Percentiles rank a stretch among this genome's conserved stretches.
phyloP scores from a whole-genome alignment of 1,140 invertebrate genomes.

The Pectinophora gossypiella region DNA sequence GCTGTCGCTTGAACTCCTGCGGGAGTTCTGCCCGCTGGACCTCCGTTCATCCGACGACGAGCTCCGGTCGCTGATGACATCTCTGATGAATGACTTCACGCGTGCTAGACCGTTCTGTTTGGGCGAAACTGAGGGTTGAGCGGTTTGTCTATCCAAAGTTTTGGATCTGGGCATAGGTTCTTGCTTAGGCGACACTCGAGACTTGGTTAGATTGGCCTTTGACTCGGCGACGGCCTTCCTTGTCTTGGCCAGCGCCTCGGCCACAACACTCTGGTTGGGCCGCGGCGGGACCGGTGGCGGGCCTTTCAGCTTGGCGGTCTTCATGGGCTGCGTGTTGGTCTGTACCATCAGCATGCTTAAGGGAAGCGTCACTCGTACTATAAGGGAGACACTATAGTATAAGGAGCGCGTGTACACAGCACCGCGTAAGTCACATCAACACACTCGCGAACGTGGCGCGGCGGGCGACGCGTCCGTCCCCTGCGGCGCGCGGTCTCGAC shows the following conservation, averaged over 20 bases:
- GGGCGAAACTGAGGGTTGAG: slow-evolving; percentile 68
- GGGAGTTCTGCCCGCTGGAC: slow-evolving; percentile 63
- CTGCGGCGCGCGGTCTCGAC: slow-evolving; percentile 43
- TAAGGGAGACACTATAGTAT: slow-evolving; percentile 65
- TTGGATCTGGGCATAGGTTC: slow-evolving; percentile 57
- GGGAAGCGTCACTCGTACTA: slow-evolving; percentile 62
- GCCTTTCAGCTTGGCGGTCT: slow-evolving; percentile 69
- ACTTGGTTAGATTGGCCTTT: slow-evolving; percentile 68
- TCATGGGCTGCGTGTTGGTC: slow-evolving; percentile 64
- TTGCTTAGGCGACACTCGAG: slow-evolving; percentile 48
- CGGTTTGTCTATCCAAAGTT: slow-evolving; percentile 57
- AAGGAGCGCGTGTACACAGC: slow-evolving; percentile 58
- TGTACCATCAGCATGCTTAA: slow-evolving; percentile 70
- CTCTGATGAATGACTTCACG: slow-evolving; percentile 73
- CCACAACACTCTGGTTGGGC: slow-evolving; percentile 81
- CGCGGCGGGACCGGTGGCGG: slow-evolving; percentile 84
- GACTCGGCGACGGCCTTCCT: slow-evolving; percentile 74
- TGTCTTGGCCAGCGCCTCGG: slow-evolving; percentile 81
- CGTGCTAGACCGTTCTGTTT: slow-evolving; percentile 67
- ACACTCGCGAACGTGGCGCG: slow-evolving; percentile 42
- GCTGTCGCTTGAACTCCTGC: slow-evolving; percentile 65
- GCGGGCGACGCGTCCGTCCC: slow-evolving; percentile 29
- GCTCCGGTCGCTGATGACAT: slow-evolving; percentile 72
- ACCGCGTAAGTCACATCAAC: slow-evolving; percentile 46
- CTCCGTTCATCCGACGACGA: slow-evolving; percentile 67